Percentiles rank a stretch among this genome's conserved stretches.
phyloP scores from a whole-genome alignment of 2,113 vertebrate species.

The Anguilla rostrata region DNA sequence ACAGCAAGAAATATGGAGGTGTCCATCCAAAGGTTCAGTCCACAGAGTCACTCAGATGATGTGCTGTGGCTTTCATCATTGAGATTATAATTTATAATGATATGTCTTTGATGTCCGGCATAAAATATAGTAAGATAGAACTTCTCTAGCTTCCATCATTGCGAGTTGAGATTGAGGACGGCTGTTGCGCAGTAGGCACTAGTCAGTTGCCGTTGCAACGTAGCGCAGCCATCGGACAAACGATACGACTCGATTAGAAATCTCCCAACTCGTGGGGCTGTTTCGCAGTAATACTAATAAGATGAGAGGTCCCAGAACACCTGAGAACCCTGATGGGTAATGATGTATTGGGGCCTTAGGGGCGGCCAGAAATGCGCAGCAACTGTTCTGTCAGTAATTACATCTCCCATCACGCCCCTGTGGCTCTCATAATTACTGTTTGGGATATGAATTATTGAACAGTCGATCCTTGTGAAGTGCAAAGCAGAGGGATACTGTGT shows the following conservation, averaged over 20 bases:
- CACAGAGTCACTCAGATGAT: not conserved
- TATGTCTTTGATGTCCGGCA: too few species aligned
- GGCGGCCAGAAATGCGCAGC: not conserved
- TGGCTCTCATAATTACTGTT: slow-evolving; percentile 23
- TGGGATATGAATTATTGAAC: slow-evolving; percentile 22
- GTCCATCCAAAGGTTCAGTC: not conserved
- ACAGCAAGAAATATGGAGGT: too few species aligned
- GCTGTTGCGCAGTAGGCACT: too few species aligned
- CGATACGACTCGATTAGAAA: too few species aligned
- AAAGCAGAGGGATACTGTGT: slow-evolving; percentile 8
- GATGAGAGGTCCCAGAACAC: not conserved
- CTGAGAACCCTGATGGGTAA: not conserved
- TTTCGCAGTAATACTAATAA: not conserved
- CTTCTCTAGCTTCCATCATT: too few species aligned
- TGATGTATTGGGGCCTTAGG: not conserved
- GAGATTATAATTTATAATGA: too few species aligned
- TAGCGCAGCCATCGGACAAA: too few species aligned
- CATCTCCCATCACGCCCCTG: not conserved
- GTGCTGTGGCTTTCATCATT: too few species aligned
- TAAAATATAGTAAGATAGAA: too few species aligned
- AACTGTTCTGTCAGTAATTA: not conserved
- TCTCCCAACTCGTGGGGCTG: too few species aligned
- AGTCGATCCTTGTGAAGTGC: slow-evolving; percentile 1
- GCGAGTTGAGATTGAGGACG: too few species aligned
- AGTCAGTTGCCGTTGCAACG: too few species aligned